Evolutionary conservation across 2,113 vertebrate genomes (phyloP), one percentile per base, ranked within the genome.

Genomic region (Psilopogon haemacephalus): DNA sequence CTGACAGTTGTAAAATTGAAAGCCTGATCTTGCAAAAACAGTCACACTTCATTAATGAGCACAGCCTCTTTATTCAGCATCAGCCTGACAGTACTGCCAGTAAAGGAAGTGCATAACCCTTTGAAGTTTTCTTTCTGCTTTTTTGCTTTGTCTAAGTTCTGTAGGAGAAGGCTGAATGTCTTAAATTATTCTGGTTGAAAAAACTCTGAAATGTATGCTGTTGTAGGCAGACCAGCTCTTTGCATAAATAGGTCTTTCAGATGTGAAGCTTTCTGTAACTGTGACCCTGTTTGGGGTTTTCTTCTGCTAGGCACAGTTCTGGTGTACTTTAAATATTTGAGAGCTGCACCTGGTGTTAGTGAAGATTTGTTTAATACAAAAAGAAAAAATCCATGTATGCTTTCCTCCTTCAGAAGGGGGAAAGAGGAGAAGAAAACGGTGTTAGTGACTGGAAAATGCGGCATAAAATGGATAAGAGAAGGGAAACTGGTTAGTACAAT

Each of bases 51-150:
- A n/a, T 60, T 81, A 72, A 64, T 2, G 4, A 69, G 84, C 59
- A 68, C 44, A 88, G 59, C 33, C 42, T 72, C 27, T 42, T 55
- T 77, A 59, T 80, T 90, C 42, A 48, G 37, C 18, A 37, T 90
- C 60, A 91, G 75, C 35, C 75, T 90, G 92, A 67, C 81, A 55
- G 64, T 75, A n/a, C 81, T 75, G 70, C 84, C 75, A 91, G 78
- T 60, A 77, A 88, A 94, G 86, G 87, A 94, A 91, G 85, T 91
- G 42, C 48, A 12, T 80, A 92, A 80, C 78, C 88, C 87, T 92
- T 89, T 95, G 84, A 95, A 96, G 87, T 80, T 89, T 92, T 84
- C 67, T 85, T 89, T 83, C 64, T 88, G 18, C 23, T 73, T 82
- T 58, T 69, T 76, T 87, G 33, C 64, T 86, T 95, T 92, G 91